Percentiles rank a stretch among this genome's conserved stretches.
Conservation (phyloP, 2,797 vertebrate genomes). For the Merluccius polli region DNA sequence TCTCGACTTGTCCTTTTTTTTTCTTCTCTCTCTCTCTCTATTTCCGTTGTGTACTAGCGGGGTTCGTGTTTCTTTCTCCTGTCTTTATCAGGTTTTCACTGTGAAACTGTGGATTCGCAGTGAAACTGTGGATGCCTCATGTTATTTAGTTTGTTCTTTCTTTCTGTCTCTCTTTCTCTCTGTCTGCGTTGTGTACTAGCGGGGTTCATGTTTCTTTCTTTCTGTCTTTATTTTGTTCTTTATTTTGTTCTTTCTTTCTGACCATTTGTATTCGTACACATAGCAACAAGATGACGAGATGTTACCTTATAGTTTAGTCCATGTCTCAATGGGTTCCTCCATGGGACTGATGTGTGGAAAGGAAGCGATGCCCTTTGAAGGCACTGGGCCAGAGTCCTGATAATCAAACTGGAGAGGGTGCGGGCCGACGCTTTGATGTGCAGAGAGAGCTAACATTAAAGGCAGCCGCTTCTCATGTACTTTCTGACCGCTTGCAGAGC, state of each 20-base stretch:
- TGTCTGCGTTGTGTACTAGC: too few relatives aligned
- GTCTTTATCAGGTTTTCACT: too few relatives aligned
- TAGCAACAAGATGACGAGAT: not conserved
- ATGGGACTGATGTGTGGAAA: not conserved
- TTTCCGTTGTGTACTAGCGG: not conserved
- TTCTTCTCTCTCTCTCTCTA: too few relatives aligned
- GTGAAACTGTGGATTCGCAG: too few relatives aligned
- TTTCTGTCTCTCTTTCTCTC: not conserved
- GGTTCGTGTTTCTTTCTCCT: too few relatives aligned
- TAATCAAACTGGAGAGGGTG: constrained; percentile 36
- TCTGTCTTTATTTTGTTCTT: too few relatives aligned
- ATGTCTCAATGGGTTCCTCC: not conserved
- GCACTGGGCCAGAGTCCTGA: constrained; percentile 23
- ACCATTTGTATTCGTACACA: not conserved
- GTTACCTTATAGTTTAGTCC: too few relatives aligned
- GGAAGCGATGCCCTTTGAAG: constrained; percentile 40
- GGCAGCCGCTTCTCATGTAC: constrained; percentile 30
- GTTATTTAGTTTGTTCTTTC: not conserved
- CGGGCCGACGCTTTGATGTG: constrained; percentile 60
- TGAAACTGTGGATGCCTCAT: too few relatives aligned
- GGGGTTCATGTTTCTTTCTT: too few relatives aligned
- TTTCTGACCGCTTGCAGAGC: constrained; percentile 22
- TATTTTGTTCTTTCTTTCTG: too few relatives aligned
- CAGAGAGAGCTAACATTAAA: constrained; percentile 63
- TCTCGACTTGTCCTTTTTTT: not conserved